Conservation (phyloP, 2,113 vertebrate species). For the Oophaga pumilio region DNA sequence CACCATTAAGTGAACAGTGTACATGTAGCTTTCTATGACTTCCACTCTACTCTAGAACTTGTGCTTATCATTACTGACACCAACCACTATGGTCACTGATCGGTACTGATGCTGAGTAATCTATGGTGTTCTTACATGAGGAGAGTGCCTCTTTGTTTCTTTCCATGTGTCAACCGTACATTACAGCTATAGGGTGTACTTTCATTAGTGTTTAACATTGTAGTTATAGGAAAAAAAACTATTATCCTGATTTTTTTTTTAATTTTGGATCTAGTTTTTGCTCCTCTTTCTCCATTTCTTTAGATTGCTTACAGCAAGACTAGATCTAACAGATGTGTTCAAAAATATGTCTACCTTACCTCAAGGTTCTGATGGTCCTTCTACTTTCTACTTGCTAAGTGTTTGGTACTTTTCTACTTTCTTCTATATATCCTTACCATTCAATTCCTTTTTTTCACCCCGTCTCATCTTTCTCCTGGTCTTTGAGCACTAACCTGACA, state of each 20-base stretch:
- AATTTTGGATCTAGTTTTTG: background rate
- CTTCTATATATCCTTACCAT: background rate
- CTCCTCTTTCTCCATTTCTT: background rate
- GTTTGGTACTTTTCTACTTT: background rate
- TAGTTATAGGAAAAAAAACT: background rate
- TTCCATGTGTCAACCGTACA: background rate
- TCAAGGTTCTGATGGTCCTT: background rate
- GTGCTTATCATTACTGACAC: background rate
- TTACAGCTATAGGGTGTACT: background rate
- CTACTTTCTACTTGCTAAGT: background rate
- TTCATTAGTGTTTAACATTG: background rate
- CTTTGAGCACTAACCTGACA: conserved; percentile 18
- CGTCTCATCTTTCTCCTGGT: background rate
- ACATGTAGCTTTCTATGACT: background rate
- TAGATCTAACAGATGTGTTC: conserved; percentile 2
- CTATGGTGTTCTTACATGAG: background rate
- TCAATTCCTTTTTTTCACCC: background rate
- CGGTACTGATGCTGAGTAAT: background rate
- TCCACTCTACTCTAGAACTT: background rate
- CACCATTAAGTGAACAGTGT: background rate
- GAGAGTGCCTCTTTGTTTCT: background rate
- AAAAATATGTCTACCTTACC: background rate
- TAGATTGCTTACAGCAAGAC: background rate
- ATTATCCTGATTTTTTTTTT: background rate
- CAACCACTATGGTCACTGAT: background rate